A percentile compares a stretch with the other conserved stretches of the same genome.
These are phyloP conservation scores for Percopsis omiscomaycus DNA, from an alignment of 2,797 vertebrate genomes.

Conservation along the genomic window DNA sequence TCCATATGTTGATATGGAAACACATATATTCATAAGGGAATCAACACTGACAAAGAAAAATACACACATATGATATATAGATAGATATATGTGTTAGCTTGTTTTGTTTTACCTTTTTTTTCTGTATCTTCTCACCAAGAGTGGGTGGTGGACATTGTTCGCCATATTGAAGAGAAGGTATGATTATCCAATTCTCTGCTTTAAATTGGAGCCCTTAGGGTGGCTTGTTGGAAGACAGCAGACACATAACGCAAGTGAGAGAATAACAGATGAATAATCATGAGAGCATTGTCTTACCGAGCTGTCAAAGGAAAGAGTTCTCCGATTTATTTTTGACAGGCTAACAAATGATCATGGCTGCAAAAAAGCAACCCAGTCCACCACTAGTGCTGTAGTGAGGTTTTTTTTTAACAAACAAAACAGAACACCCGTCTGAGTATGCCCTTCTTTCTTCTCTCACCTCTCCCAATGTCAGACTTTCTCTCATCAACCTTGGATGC, in stretches of 20 bases:
- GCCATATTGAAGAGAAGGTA: constrained; percentile 20
- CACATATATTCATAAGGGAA: constrained; percentile 7
- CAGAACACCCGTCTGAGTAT: background rate
- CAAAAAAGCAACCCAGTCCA: constrained; percentile 42
- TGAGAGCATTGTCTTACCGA: constrained; percentile 17
- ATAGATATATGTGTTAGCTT: background rate
- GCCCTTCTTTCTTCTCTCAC: too few species aligned
- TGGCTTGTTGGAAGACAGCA: constrained; percentile 28
- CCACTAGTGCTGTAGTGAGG: constrained; percentile 40
- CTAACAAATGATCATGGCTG: constrained; percentile 43
- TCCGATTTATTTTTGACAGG: constrained; percentile 1
- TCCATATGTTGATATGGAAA: constrained; percentile 62
- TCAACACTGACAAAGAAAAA: background rate
- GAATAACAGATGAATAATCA: constrained; percentile 38
- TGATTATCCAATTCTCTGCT: constrained; percentile 19
- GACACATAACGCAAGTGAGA: constrained; percentile 22
- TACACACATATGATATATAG: too few species aligned
- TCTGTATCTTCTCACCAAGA: too few species aligned
- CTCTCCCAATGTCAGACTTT: background rate
- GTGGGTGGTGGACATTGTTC: constrained; percentile 27
- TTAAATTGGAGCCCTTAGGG: constrained; percentile 42
- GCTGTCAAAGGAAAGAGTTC: constrained; percentile 23
- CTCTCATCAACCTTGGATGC: background rate
- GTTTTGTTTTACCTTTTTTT: too few species aligned
- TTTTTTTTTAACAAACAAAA: constrained; percentile 19